A percentile compares a stretch with the other conserved stretches of the same genome.
Evolutionary conservation across 2,797 vertebrate genomes (phyloP).

Genomic region (Manis javanica): DNA sequence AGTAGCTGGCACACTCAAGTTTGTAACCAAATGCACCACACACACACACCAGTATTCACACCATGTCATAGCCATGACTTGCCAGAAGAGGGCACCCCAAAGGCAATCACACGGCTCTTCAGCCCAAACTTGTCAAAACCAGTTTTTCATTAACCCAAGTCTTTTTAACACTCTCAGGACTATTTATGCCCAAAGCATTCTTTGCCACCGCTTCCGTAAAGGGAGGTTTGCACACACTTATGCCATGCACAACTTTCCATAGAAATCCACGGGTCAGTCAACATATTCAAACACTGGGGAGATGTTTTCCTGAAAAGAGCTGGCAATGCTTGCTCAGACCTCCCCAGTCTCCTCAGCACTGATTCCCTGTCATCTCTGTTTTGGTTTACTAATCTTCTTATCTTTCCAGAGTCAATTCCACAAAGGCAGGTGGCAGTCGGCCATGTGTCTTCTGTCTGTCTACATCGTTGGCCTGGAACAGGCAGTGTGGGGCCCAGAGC

Average conservation of each 20-base stretch:
- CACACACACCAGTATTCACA: background rate
- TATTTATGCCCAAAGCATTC: background rate
- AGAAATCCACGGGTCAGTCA: background rate
- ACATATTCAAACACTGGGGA: background rate
- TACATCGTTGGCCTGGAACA: constrained; percentile 1
- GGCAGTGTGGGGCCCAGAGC: constrained; percentile 45
- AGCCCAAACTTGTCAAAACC: constrained; percentile 12
- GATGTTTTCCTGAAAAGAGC: background rate
- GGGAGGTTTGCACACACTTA: background rate
- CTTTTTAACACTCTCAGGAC: background rate
- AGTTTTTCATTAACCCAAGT: constrained; percentile 26
- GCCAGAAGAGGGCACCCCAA: constrained; percentile 58
- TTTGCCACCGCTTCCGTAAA: background rate
- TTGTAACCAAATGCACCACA: background rate
- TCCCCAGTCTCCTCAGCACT: background rate
- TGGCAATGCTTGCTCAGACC: background rate
- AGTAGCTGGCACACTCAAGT: background rate
- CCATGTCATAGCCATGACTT: rapidly evolving
- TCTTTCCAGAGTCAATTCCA: constrained; percentile 32
- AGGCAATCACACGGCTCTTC: background rate
- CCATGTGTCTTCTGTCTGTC: background rate
- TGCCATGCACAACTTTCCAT: background rate
- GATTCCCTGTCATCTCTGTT: background rate
- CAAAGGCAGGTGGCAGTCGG: constrained; percentile 7
- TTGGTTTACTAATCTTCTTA: constrained; percentile 30